phyloP scores from a whole-genome alignment of 1,140 invertebrate species.

The Tetramorium parvispinum region DNA sequence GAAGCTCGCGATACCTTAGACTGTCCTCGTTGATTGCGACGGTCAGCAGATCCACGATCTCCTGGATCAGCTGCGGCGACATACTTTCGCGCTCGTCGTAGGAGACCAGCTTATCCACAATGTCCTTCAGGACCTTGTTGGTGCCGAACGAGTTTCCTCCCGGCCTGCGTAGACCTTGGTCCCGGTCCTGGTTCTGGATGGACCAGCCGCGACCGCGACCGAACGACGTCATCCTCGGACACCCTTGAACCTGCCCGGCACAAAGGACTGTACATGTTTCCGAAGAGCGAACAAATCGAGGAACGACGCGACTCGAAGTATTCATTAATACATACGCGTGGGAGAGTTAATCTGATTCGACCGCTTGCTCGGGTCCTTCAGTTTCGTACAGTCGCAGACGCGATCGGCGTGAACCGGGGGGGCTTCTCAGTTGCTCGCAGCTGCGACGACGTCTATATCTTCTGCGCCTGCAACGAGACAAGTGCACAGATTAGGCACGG shows the following conservation, averaged over 20 bases:
- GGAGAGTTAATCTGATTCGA: background rate
- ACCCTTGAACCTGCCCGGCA: background rate
- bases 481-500: background rate
- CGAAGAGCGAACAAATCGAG: no score
- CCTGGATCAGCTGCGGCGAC: background rate
- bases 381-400: no score
- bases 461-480: background rate
- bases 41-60: background rate
- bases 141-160: background rate
- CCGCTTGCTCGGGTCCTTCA: background rate
- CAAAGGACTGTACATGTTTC: background rate
- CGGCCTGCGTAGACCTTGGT: conserved; percentile 22
- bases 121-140: background rate
- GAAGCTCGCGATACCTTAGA: conserved; percentile 2
- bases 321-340: background rate
- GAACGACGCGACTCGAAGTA: background rate
- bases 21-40: background rate
- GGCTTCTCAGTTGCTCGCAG: background rate
- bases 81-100: background rate
- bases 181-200: background rate
- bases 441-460: background rate
- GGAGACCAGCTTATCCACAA: background rate
- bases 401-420: background rate
- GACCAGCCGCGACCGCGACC: conserved; percentile 62
- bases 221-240: conserved; percentile 29